Base-by-base conservation (phyloP, 1,140 invertebrate genomes). In the Aleiodes sp. region DNA sequence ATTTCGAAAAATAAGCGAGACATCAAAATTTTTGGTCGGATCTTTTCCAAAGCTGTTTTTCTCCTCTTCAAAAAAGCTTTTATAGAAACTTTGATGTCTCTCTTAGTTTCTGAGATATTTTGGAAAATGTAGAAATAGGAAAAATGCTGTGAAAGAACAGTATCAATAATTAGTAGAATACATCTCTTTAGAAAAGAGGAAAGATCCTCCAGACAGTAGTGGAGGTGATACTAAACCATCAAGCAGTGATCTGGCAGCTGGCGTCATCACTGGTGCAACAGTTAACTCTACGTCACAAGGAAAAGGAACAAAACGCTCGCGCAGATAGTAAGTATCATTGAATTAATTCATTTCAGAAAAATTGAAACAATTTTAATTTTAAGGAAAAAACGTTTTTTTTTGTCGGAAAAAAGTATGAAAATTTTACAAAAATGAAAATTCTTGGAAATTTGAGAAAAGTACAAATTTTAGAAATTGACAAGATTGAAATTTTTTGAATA, bases 111-210 rank as follows among this genome's bases (percentile, higher is more conserved):
- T n/a, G n/a, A n/a, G n/a, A n/a, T n/a, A n/a, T n/a, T n/a, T n/a
- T n/a, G n/a, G n/a, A n/a, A n/a, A n/a, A n/a, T n/a, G n/a, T n/a
- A n/a, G n/a, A n/a, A n/a, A n/a, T n/a, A n/a, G n/a, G n/a, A n/a
- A n/a, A n/a, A 35, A 31, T 26, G 4, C 8, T 7, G n/a, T 65
- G 19, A 26, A 65, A 12, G 10, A 52, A 24, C 74, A 68, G 46
- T 81, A 78, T 80, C 70, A 75, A 78, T 80, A 83, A 79, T 80
- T 68, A 80, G 67, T 75, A 87, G 83, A 86, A 83, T 86, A 84
- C 80, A 81, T 84, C 78, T 84, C 88, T 86, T 62, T 88, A 91
- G 94, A 95, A 88, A 95, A 95, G 87, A 91, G 94, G 78, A 95
- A 95, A 89, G 94, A 96, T 79, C 92, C 92, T 3, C 90, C 91